Conservation (phyloP, 2,888 invertebrate species). For the Epiperipatus broadwayi region DNA sequence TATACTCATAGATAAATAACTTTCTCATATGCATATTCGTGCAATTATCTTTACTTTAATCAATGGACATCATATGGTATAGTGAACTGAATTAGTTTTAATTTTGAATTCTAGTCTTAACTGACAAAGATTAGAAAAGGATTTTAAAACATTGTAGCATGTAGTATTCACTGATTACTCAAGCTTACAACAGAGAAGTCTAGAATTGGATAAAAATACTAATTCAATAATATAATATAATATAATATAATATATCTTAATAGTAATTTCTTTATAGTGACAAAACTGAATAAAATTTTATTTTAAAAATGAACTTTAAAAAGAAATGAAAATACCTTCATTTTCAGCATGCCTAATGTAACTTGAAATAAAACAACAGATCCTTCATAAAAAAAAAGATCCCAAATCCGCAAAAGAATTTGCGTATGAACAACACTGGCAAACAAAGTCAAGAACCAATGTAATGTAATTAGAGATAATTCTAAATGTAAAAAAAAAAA, state of each 20-base stretch:
- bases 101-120: too few relatives aligned
- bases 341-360: slow-evolving; percentile 80
- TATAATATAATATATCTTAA: slow-evolving; percentile 19
- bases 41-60: too few relatives aligned
- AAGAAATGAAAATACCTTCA: slow-evolving; percentile 29
- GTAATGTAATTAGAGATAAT: slow-evolving; percentile 78
- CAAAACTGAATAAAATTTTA: slow-evolving; percentile 19
- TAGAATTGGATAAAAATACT: slow-evolving; percentile 4
- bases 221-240: background rate
- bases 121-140: too few relatives aligned
- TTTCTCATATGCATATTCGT: too few relatives aligned
- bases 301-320: slow-evolving; percentile 3
- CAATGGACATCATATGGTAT: too few relatives aligned
- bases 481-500: slow-evolving; percentile 34
- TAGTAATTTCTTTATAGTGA: slow-evolving; percentile 6
- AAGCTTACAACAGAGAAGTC: too few relatives aligned
- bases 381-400: slow-evolving; percentile 87
- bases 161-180: too few relatives aligned
- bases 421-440: slow-evolving; percentile 92
- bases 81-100: too few relatives aligned
- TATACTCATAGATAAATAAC: too few relatives aligned
- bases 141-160: too few relatives aligned
- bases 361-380: slow-evolving; percentile 82
- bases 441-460: slow-evolving; percentile 93
- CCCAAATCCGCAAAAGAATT: slow-evolving; percentile 82